Evolutionary conservation across 2,797 vertebrate species (phyloP).

Genomic region (Setipinna tenuifilis): DNA sequence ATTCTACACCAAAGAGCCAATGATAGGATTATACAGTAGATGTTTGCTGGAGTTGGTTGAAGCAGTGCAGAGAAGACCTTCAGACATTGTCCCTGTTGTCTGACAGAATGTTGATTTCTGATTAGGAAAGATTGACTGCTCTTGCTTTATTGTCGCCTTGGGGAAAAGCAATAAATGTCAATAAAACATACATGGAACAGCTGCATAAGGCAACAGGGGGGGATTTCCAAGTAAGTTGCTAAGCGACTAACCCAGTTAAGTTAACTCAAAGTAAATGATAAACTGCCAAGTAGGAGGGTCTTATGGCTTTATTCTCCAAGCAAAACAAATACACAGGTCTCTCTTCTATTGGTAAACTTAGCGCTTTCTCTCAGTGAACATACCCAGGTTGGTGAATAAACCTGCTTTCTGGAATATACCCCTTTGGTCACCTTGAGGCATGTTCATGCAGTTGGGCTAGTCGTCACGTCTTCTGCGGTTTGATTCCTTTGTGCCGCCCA

Average conservation of each 20-base stretch:
- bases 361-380: too few species aligned
- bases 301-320: too few species aligned
- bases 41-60: neutral
- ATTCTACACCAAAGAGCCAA: neutral
- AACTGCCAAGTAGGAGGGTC: too few species aligned
- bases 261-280: too few species aligned
- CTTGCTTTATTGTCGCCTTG: neutral
- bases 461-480: slow-evolving; percentile 1
- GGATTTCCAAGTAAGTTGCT: too few species aligned
- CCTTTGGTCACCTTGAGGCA: neutral
- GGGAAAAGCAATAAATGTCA: neutral
- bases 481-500: neutral
- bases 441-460: neutral
- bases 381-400: too few species aligned
- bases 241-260: too few species aligned
- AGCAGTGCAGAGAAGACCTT: neutral
- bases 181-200: neutral
- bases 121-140: neutral
- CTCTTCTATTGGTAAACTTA: too few species aligned
- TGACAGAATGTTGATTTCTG: neutral
- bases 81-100: neutral
- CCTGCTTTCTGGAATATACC: too few species aligned
- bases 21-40: neutral
- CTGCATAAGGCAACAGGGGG: neutral
- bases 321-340: too few species aligned